phyloP scores from a whole-genome alignment of 2,888 invertebrate genomes.

The Perizoma affinitatum region DNA sequence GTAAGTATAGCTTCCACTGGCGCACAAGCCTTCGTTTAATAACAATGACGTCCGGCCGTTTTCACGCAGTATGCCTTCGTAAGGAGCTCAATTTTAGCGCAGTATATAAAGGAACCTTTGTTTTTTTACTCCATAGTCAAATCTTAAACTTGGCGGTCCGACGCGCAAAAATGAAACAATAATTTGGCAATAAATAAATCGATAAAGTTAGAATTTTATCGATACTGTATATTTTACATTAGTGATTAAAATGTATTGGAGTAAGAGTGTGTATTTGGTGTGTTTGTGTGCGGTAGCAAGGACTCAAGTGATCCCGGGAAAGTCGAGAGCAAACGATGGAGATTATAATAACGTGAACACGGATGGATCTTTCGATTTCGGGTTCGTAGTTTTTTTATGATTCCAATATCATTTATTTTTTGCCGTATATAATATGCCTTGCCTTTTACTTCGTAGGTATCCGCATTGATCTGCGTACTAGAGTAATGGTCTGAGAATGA shows the following conservation, averaged over 20 bases:
- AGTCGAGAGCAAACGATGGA: constrained; percentile 78
- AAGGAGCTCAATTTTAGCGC: constrained; percentile 73
- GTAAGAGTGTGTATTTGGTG: constrained; percentile 62
- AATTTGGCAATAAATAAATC: constrained; percentile 41
- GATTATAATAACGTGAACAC: constrained; percentile 87
- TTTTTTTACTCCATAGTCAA: constrained; percentile 75
- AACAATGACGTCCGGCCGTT: constrained; percentile 82
- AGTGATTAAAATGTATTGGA: constrained; percentile 64
- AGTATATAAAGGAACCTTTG: constrained; percentile 75
- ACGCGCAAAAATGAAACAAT: constrained; percentile 50
- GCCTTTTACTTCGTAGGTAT: too few species aligned
- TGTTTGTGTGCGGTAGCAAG: constrained; percentile 68
- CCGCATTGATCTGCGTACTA: too few species aligned
- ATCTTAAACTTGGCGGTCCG: constrained; percentile 52
- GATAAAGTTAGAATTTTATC: constrained; percentile 16
- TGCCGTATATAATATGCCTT: too few species aligned
- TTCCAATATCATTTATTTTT: too few species aligned
- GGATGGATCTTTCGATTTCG: constrained; percentile 91
- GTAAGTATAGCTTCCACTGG: constrained; percentile 36
- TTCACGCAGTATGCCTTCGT: constrained; percentile 73
- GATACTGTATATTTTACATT: constrained; percentile 12
- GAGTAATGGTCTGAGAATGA: too few species aligned
- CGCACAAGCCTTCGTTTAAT: constrained; percentile 56
- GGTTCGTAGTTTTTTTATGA: constrained; percentile 64
- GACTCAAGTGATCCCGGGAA: constrained; percentile 77